Evolutionary conservation across 2,113 vertebrate species (phyloP).

Genomic region (Pseudorhombus dupliciocellatus): DNA sequence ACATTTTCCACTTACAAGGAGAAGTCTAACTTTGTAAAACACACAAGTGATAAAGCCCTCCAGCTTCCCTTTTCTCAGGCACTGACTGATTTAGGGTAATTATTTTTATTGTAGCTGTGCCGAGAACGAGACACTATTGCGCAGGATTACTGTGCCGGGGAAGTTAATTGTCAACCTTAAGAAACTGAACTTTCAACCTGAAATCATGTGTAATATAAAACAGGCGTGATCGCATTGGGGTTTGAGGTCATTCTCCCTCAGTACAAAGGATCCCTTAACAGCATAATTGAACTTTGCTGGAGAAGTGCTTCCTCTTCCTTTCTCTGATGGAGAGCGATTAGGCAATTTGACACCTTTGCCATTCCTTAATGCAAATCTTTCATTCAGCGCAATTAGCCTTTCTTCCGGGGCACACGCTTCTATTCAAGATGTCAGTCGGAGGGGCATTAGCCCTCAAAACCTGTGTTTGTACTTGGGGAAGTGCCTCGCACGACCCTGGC

Average conservation of each 20-base stretch:
- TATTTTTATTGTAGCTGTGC: conserved; percentile 25
- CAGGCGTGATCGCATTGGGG: conserved; percentile 19
- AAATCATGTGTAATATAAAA: conserved; percentile 25
- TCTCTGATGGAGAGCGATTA: conserved; percentile 66
- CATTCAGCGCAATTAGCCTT: conserved; percentile 76
- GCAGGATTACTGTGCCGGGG: conserved; percentile 9
- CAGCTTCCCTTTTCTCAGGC: conserved; percentile 25
- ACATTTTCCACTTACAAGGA: conserved; percentile 27
- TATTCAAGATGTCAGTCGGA: conserved; percentile 62
- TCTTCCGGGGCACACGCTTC: conserved; percentile 54
- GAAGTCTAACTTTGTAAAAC: conserved; percentile 57
- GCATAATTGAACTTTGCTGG: conserved; percentile 65
- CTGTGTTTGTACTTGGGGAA: conserved; percentile 46
- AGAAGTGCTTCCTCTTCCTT: conserved; percentile 54
- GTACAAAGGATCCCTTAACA: conserved; percentile 63
- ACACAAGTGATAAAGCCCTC: conserved; percentile 34
- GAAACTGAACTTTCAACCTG: conserved; percentile 26
- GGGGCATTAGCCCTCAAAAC: conserved; percentile 49
- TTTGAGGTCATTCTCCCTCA: conserved; percentile 55
- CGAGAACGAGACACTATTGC: neutral
- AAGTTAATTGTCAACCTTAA: conserved; percentile 26
- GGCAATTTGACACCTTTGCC: conserved; percentile 66
- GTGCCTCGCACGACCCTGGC: neutral
- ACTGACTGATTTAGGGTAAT: conserved; percentile 35
- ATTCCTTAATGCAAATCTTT: conserved; percentile 74